phyloP scores from a whole-genome alignment of 2,113 vertebrate genomes.

The Bubo blakistoni region DNA sequence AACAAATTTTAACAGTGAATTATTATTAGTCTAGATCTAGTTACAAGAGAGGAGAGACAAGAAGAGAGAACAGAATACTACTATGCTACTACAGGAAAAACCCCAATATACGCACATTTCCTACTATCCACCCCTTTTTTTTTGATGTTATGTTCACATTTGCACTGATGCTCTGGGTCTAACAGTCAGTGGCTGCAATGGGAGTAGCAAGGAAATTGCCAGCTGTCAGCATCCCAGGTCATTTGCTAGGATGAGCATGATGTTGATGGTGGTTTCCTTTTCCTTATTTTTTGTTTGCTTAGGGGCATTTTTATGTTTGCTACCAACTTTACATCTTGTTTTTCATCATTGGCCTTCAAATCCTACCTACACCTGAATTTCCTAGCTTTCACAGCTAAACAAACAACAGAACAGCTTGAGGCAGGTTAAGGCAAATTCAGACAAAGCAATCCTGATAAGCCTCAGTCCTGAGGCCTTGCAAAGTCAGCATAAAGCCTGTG shows the following conservation, averaged over 20 bases:
- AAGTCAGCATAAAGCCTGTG: not conserved
- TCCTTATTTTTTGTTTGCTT: not conserved
- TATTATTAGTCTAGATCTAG: not conserved
- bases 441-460: not conserved
- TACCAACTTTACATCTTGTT: not conserved
- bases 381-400: not conserved
- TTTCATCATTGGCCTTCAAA: not conserved
- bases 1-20: not conserved
- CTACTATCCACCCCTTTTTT: not conserved
- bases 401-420: accelerated
- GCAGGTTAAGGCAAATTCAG: not conserved
- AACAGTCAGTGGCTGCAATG: not conserved
- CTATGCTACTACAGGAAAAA: not conserved
- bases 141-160: not conserved
- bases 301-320: not conserved
- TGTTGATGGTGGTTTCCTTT: not conserved
- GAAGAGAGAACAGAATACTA: not conserved
- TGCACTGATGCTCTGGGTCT: not conserved
- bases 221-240: not conserved
- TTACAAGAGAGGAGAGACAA: not conserved
- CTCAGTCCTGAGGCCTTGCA: not conserved
- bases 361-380: not conserved
- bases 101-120: not conserved
- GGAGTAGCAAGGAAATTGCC: not conserved
- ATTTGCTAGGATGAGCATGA: not conserved